Conservation (phyloP, 1,140 invertebrate genomes). For the Euglossa dilemma region DNA sequence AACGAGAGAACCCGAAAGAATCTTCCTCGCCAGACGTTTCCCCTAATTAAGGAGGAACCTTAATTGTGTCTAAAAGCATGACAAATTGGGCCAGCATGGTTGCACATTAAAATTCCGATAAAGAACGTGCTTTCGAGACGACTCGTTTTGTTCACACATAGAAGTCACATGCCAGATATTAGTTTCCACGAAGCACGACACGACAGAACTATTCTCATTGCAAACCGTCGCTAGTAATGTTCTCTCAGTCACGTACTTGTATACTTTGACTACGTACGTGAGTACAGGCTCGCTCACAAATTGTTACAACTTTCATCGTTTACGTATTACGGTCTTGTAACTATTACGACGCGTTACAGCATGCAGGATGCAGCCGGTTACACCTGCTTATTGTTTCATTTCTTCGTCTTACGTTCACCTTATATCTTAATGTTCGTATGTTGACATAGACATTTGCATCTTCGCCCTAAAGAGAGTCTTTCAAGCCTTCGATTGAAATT, state of each 20-base stretch:
- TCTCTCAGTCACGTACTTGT: slow-evolving; percentile 9
- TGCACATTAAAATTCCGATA: background rate
- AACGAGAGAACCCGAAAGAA: background rate
- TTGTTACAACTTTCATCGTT: slow-evolving; percentile 2
- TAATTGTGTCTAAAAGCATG: background rate
- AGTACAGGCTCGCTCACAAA: slow-evolving; percentile 5
- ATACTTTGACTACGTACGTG: slow-evolving; percentile 19
- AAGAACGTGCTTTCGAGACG: background rate
- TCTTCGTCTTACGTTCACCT: no score
- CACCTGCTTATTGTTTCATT: no score
- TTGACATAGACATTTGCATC: no score
- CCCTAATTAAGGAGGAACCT: background rate
- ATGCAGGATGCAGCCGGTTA: no score
- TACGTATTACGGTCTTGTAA: background rate
- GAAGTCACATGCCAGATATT: slow-evolving; percentile 22
- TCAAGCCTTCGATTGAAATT: no score
- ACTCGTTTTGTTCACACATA: slow-evolving; percentile 1
- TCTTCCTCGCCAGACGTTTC: background rate
- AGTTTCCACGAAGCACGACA: slow-evolving; percentile 2
- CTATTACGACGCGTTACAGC: background rate
- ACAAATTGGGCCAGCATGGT: background rate
- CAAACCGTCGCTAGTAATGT: background rate
- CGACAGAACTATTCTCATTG: slow-evolving; percentile 5
- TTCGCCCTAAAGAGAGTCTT: no score
- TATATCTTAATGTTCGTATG: no score